These are phyloP conservation scores for Labroides dimidiatus DNA, from an alignment of 2,797 vertebrate species.

Conservation along the genomic window DNA sequence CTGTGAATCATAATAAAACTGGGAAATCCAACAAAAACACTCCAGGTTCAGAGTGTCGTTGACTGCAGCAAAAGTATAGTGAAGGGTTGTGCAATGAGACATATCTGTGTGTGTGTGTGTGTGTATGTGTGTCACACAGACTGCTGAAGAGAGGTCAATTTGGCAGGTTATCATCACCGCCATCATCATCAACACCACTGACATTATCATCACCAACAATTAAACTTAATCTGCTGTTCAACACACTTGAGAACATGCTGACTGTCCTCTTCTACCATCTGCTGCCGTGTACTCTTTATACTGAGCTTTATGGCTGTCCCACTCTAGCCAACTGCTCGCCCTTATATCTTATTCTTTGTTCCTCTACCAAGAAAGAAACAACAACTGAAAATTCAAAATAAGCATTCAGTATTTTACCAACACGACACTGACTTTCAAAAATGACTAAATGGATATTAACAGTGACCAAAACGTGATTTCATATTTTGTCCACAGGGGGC, in stretches of 20 bases:
- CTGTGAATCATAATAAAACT: constrained; percentile 23
- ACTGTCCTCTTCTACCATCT: constrained; percentile 49
- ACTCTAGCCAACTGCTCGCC: constrained; percentile 21
- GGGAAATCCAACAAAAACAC: constrained; percentile 21
- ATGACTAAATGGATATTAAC: too few relatives aligned
- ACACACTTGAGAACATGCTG: constrained; percentile 45
- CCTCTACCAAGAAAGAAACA: constrained; percentile 16
- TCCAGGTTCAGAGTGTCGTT: constrained; percentile 33
- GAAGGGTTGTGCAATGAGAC: constrained; percentile 22
- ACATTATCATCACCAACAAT: constrained; percentile 47
- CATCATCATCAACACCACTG: constrained; percentile 37
- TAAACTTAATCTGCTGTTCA: constrained; percentile 52
- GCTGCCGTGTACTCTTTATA: constrained; percentile 22
- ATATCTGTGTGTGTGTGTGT: neutral
- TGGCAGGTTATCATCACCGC: constrained; percentile 46
- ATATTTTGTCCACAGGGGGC: too few relatives aligned
- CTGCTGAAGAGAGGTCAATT: constrained; percentile 51
- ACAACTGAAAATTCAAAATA: neutral
- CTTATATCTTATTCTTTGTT: constrained; percentile 14
- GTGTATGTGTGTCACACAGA: constrained; percentile 20
- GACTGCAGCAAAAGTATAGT: constrained; percentile 29
- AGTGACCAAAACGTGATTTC: too few relatives aligned
- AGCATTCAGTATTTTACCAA: constrained; percentile 15
- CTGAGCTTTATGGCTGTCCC: constrained; percentile 37
- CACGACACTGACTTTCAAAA: neutral